These are phyloP conservation scores for Macrophya annulata DNA, from an alignment of 2,888 invertebrate species.

Conservation along the genomic window DNA sequence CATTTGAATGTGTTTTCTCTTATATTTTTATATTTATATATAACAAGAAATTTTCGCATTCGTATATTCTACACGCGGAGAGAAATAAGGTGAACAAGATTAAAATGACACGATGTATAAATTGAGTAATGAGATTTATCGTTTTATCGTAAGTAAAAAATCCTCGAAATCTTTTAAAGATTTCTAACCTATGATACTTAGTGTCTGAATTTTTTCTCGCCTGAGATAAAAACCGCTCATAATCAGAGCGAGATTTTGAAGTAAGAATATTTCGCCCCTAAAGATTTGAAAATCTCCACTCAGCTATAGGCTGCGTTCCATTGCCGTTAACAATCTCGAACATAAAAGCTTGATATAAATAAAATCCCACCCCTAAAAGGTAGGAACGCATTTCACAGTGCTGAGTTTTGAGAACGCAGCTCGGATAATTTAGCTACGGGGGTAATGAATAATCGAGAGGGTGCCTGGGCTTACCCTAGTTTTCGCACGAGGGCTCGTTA, in stretches of 20 bases:
- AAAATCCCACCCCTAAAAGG: background rate
- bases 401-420: constrained; percentile 18
- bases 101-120: too few relatives aligned
- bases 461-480: constrained; percentile 39
- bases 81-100: background rate
- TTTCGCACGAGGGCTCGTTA: constrained; percentile 38
- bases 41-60: background rate
- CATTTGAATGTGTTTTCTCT: background rate
- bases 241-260: background rate
- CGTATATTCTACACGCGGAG: background rate
- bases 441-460: constrained; percentile 49
- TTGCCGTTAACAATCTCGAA: constrained; percentile 31
- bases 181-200: background rate
- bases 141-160: background rate
- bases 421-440: constrained; percentile 30
- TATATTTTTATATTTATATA: background rate
- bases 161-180: background rate
- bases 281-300: constrained; percentile 16
- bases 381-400: background rate
- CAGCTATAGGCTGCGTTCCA: background rate
- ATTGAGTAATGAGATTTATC: background rate
- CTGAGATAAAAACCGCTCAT: background rate
- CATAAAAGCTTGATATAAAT: constrained; percentile 29
- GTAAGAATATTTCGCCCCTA: background rate
- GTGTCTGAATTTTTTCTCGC: background rate